Conservation (phyloP, 2,888 invertebrate species). For the Patella caerulea region DNA sequence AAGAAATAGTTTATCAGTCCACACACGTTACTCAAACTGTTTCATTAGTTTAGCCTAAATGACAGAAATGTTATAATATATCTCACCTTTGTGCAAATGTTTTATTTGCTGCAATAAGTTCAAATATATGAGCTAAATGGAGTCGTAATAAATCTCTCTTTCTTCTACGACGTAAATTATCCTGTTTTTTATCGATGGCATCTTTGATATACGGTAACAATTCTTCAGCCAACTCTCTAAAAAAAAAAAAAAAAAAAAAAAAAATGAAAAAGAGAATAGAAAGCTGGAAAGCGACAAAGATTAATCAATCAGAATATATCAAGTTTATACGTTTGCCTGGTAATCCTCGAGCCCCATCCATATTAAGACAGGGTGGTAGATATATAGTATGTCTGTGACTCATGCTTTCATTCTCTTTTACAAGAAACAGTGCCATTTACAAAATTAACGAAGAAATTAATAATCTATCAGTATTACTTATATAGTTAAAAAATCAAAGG, state of each 20-base stretch:
- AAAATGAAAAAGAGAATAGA: too few species aligned
- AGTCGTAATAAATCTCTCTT: constrained; percentile 92
- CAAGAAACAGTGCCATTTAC: too few species aligned
- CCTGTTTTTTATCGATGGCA: constrained; percentile 96
- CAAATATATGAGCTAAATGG: constrained; percentile 91
- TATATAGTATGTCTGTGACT: too few species aligned
- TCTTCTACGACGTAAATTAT: constrained; percentile 91
- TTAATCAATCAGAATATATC: background rate
- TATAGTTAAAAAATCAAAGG: background rate
- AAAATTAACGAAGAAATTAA: too few species aligned
- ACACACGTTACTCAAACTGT: too few species aligned
- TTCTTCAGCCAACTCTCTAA: constrained; percentile 96
- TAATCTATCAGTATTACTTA: too few species aligned
- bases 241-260: background rate
- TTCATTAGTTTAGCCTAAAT: background rate
- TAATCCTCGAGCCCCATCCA: too few species aligned
- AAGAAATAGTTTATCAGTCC: too few species aligned
- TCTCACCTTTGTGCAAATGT: constrained; percentile 67
- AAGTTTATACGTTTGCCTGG: background rate
- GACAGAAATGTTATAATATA: background rate
- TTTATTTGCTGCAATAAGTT: constrained; percentile 84
- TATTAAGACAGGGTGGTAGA: too few species aligned
- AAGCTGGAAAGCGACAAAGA: too few species aligned
- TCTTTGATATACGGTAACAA: constrained; percentile 91
- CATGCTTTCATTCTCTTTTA: too few species aligned